Conservation (phyloP, 2,888 invertebrate species). For the Melipona beecheii region DNA sequence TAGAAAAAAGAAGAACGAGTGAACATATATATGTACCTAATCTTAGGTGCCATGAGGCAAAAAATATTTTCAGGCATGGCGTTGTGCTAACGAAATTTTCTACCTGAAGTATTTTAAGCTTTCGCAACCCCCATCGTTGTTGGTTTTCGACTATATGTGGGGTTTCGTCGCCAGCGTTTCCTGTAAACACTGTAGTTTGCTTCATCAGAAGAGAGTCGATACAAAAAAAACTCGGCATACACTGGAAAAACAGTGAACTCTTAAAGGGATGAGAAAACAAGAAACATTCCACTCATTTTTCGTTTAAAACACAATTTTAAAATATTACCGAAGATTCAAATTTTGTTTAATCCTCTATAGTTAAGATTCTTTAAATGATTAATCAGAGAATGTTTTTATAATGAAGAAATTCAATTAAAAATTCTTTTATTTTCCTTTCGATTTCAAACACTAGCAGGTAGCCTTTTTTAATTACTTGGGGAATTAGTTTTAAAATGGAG, state of each 20-base stretch:
- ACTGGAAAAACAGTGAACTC: background rate
- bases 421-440: background rate
- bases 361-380: too few species aligned
- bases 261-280: background rate
- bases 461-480: too few species aligned
- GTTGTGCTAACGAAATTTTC: slow-evolving; percentile 19
- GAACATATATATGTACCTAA: background rate
- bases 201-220: slow-evolving; percentile 40
- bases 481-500: too few species aligned
- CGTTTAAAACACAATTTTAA: background rate
- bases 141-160: slow-evolving; percentile 12
- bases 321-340: background rate
- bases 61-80: slow-evolving; percentile 23
- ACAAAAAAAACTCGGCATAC: slow-evolving; percentile 22
- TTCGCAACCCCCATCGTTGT: background rate
- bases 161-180: slow-evolving; percentile 24
- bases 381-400: too few species aligned
- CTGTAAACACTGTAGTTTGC: slow-evolving; percentile 47
- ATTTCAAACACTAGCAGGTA: too few species aligned
- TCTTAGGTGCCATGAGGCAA: background rate
- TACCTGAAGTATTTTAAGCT: slow-evolving; percentile 26
- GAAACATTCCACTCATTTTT: background rate
- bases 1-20: background rate
- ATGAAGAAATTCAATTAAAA: background rate
- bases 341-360: background rate